phyloP scores from a whole-genome alignment of 2,888 invertebrate species.

The Odontothrips loti region DNA sequence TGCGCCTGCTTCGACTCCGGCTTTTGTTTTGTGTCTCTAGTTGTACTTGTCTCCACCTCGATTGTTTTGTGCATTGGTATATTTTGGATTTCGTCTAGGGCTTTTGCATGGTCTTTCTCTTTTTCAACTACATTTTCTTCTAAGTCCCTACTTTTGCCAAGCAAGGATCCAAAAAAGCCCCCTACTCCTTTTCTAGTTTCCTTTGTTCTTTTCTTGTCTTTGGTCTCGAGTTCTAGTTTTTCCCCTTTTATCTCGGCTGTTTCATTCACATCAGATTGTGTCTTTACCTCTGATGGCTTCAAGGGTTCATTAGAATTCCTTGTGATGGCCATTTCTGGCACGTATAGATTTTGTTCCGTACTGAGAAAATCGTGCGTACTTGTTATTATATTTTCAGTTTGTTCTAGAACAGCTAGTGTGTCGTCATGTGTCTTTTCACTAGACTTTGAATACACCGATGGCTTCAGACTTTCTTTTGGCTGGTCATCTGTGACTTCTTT shows the following conservation, averaged over 20 bases:
- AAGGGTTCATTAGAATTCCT: no score
- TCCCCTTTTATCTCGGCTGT: background rate
- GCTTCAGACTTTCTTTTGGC: background rate
- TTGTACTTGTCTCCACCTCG: no score
- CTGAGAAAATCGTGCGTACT: background rate
- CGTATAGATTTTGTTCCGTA: background rate
- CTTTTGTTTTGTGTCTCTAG: no score
- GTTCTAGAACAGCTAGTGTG: background rate
- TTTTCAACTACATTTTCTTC: no score
- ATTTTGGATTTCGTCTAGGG: no score
- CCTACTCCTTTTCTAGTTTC: background rate
- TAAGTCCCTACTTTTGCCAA: no score
- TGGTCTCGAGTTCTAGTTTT: background rate
- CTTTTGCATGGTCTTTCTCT: no score
- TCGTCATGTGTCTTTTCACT: background rate
- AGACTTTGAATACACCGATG: background rate
- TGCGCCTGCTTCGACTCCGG: no score
- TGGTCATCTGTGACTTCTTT: background rate
- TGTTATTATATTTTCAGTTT: no score
- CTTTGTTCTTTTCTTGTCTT: background rate
- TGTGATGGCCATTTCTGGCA: background rate
- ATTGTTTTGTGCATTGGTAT: no score
- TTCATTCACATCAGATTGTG: background rate
- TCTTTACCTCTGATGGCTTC: background rate
- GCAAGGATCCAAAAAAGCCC: no score